A percentile compares a stretch with the other conserved stretches of the same genome.
Conservation (phyloP, 2,113 vertebrate genomes). For the Rynchops niger region DNA sequence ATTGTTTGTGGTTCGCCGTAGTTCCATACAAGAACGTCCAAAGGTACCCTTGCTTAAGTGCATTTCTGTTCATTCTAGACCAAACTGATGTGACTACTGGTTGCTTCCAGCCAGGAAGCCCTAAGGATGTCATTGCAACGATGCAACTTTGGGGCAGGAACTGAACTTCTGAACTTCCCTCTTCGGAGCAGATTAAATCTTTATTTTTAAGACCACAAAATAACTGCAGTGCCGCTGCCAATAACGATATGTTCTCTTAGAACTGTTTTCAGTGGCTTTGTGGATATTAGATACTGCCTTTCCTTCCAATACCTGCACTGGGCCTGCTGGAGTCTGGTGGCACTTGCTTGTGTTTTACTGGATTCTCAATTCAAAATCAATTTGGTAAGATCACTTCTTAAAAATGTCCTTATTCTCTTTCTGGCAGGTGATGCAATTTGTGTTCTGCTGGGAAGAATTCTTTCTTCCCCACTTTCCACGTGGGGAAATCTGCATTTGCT, state of each 20-base stretch:
- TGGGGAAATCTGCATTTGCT: neutral
- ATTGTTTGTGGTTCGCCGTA: neutral
- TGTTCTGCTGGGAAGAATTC: neutral
- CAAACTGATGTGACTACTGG: accelerated
- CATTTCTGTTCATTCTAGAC: accelerated
- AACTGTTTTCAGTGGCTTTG: neutral
- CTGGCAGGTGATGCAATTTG: neutral
- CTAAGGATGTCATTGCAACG: accelerated
- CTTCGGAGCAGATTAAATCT: neutral
- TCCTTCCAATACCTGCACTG: neutral
- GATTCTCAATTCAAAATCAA: neutral
- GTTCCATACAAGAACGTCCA: accelerated
- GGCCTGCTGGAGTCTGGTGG: neutral
- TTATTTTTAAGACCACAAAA: neutral
- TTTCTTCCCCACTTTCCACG: accelerated
- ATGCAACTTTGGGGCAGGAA: neutral
- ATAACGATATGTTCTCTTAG: neutral
- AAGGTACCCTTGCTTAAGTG: neutral
- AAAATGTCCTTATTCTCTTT: neutral
- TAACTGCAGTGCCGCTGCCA: neutral
- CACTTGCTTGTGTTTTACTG: neutral
- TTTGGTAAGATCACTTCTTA: neutral
- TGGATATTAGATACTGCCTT: accelerated
- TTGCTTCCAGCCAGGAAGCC: neutral
- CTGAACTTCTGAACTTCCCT: neutral